Base-by-base conservation (phyloP, 2,888 invertebrate genomes). In the Pandemis heparana region DNA sequence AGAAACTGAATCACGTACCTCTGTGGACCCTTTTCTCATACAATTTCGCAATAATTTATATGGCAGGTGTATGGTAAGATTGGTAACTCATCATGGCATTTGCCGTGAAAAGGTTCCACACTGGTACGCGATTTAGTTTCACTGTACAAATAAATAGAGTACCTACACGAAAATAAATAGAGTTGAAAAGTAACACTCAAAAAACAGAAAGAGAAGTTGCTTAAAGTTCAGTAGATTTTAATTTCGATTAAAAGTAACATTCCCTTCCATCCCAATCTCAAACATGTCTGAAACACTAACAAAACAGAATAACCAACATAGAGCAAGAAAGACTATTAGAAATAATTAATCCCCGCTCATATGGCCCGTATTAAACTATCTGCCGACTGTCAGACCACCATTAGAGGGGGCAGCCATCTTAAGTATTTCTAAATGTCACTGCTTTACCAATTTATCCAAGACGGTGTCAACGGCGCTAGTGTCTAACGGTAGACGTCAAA, bases 361-460 rank as follows among this genome's bases (percentile, higher is more conserved):
- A 68, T 68, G 72, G 39, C 39, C 74, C 75, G 78, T 81, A 85
- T 83, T 82, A 81, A 83, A 82, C 84, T 85, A 86, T 86, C 83
- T 78, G 76, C 75, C 64, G 76, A 69, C 76, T 78, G 85, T 80
- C 86, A 84, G 82, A 78, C 76, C 79, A 83, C 82, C 83, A 86
- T 85, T 84, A 85, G 79, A 80, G 82, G 83, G 76, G 70, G 53
- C 23, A 14, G 63, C 73, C 73, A 69, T 74, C 73, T 69, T 74
- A 69, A 74, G 64, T 74, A 74, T 74, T 74, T 73, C 73, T 74
- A 67, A 32, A 67, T 68, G 66, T 67, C 41, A 18, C 48, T 23
- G 23, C 63, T 14, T 23, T 48, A 65, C 64, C 61, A 62, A 62
- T 9, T 39, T 62, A 38, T 10, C 43, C 32, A 5, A 14, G 16